phyloP scores from a whole-genome alignment of 2,113 vertebrate genomes.

The Sardina pilchardus region DNA sequence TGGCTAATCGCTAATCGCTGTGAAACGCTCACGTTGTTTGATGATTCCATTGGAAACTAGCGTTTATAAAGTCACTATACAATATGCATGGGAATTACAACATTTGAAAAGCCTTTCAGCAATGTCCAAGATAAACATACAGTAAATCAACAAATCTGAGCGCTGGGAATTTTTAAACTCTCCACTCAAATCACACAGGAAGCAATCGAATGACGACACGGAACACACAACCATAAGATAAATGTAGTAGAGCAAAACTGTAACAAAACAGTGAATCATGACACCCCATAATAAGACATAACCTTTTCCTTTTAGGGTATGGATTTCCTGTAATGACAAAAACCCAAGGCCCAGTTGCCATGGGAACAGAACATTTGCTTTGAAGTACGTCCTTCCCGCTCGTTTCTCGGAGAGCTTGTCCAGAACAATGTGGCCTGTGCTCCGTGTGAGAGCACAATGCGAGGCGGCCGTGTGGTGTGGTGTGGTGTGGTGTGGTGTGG shows the following conservation, averaged over 20 bases:
- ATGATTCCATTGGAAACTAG: not conserved
- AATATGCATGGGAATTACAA: not conserved
- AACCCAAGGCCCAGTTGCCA: conserved; percentile 30
- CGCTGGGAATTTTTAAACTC: not conserved
- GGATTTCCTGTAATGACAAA: not conserved
- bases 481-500: not conserved
- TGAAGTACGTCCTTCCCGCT: conserved; percentile 15
- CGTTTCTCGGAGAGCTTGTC: not conserved
- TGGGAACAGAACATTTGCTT: conserved; percentile 46
- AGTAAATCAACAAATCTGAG: not conserved
- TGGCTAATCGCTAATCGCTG: not conserved
- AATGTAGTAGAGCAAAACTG: too few relatives aligned
- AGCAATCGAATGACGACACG: too few relatives aligned
- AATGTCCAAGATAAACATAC: not conserved
- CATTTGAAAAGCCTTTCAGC: not conserved
- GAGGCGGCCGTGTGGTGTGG: too few relatives aligned
- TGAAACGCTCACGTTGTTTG: not conserved
- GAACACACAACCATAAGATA: too few relatives aligned
- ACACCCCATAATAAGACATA: not conserved
- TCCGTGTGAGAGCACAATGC: not conserved
- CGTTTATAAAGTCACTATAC: not conserved
- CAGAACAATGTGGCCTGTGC: not conserved
- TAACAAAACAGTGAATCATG: too few relatives aligned
- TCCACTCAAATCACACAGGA: not conserved
- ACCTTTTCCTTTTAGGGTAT: not conserved